Conservation (phyloP, 1,140 invertebrate species). For the Coptotermes formosanus region DNA sequence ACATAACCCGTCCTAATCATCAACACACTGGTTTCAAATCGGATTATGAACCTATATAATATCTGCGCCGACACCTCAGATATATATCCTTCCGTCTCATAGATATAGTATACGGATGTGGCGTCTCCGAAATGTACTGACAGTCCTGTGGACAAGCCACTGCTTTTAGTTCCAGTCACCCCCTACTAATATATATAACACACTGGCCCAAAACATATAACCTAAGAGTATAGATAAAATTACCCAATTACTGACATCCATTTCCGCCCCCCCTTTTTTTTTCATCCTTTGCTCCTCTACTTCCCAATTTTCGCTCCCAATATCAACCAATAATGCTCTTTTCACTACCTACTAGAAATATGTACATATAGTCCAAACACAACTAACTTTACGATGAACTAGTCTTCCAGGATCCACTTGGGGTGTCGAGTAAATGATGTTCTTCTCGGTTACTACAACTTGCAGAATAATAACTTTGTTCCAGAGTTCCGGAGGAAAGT, state of each 20-base stretch:
- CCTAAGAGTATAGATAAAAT: constrained; percentile 10
- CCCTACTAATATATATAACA: too few species aligned
- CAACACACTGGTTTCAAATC: neutral
- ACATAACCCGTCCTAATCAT: neutral
- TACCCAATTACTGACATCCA: constrained; percentile 8
- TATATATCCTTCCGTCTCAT: neutral
- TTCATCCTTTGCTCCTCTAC: neutral
- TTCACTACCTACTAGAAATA: constrained; percentile 5
- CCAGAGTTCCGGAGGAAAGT: too few species aligned
- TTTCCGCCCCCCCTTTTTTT: neutral
- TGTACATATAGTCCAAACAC: neutral
- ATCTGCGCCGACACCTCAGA: neutral
- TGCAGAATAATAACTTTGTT: too few species aligned
- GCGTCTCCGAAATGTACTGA: neutral
- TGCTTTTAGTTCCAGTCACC: neutral
- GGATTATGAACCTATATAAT: neutral
- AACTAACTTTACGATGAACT: neutral
- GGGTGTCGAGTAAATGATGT: too few species aligned
- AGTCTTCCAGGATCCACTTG: too few species aligned
- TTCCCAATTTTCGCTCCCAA: constrained; percentile 5
- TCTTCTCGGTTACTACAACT: too few species aligned
- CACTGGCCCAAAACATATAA: neutral
- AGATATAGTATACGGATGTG: neutral
- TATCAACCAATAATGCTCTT: constrained; percentile 1
- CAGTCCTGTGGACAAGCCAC: neutral